Conservation (phyloP, 2,797 vertebrate genomes). For the Neopelma chrysocephalum region DNA sequence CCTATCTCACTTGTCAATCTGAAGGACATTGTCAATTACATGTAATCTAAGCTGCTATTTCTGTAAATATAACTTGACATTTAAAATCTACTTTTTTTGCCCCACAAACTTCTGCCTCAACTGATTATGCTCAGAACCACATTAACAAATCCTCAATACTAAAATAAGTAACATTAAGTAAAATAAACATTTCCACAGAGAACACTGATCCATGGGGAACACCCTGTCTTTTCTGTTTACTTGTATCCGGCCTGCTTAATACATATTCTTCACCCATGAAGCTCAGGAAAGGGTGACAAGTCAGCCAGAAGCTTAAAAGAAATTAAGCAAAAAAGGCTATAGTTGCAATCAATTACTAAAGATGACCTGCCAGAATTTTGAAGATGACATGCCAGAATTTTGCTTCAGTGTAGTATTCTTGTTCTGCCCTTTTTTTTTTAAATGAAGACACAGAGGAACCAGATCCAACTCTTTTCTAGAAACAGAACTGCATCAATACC, state of each 20-base stretch:
- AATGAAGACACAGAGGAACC: neutral
- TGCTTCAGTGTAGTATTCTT: neutral
- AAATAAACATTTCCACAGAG: conserved; percentile 20
- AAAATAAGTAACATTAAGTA: neutral
- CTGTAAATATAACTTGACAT: conserved; percentile 66
- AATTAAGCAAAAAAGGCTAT: neutral
- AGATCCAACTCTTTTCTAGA: neutral
- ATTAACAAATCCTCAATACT: conserved; percentile 12
- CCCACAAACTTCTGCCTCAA: conserved; percentile 63
- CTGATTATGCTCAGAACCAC: conserved; percentile 49
- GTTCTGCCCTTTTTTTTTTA: neutral
- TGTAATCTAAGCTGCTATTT: conserved; percentile 54
- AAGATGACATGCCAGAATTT: neutral
- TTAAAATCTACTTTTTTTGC: conserved; percentile 42
- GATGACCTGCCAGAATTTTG: neutral
- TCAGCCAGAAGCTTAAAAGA: neutral
- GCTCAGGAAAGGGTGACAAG: neutral
- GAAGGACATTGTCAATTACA: conserved; percentile 67
- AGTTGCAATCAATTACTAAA: neutral
- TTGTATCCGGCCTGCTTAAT: neutral
- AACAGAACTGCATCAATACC: neutral
- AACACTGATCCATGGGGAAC: neutral
- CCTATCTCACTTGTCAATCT: conserved; percentile 68
- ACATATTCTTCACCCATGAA: neutral
- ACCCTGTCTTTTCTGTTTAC: neutral